phyloP scores from a whole-genome alignment of 2,797 vertebrate genomes.

The Xiphorhynchus erythropygius region DNA sequence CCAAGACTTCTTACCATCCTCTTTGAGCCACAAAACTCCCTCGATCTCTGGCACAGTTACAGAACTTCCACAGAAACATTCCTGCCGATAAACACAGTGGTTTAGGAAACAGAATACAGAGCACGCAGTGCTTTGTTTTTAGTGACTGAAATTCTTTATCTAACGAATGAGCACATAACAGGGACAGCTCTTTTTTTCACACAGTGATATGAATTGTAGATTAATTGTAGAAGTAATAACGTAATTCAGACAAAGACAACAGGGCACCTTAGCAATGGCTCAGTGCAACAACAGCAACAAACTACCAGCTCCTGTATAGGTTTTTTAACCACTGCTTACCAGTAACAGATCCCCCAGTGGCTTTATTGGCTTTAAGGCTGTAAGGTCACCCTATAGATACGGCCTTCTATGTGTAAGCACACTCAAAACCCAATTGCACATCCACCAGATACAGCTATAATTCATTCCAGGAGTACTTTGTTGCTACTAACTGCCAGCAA shows the following conservation, averaged over 20 bases:
- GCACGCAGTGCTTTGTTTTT: background rate
- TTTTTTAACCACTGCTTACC: background rate
- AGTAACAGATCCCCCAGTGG: background rate
- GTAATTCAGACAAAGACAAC: background rate
- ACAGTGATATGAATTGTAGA: background rate
- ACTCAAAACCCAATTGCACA: background rate
- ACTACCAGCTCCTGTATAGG: background rate
- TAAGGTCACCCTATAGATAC: background rate
- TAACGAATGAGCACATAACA: background rate
- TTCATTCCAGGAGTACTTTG: background rate
- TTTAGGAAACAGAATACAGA: background rate
- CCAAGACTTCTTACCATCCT: conserved; percentile 98
- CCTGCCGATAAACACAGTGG: conserved; percentile 75
- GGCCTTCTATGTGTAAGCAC: background rate
- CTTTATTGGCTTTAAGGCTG: background rate
- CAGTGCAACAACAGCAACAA: background rate
- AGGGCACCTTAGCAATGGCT: background rate
- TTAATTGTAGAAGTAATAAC: background rate
- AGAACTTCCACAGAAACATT: conserved; percentile 95
- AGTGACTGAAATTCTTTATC: background rate
- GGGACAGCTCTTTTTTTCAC: background rate
- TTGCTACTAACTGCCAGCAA: background rate
- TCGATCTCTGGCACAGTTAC: conserved; percentile 98
- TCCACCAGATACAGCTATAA: background rate
- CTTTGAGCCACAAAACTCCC: conserved; percentile 95